Conservation (phyloP, 2,113 vertebrate species). For the Odontophorus gujanensis region DNA sequence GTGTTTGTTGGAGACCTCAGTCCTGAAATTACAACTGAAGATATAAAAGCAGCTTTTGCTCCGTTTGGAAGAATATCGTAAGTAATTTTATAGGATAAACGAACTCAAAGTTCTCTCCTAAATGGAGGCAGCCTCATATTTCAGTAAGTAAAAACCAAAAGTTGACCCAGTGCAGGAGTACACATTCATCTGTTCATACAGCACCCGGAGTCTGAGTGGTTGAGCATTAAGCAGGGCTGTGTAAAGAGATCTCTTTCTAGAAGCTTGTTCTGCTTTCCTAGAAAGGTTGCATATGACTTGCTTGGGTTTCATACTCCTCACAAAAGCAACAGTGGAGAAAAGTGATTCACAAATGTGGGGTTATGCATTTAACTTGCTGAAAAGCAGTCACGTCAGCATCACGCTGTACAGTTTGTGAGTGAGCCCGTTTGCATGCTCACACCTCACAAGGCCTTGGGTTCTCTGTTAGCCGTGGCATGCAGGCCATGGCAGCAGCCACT, state of each 20-base stretch:
- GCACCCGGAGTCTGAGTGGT: background rate
- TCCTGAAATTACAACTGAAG: constrained; percentile 98
- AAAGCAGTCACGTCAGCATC: background rate
- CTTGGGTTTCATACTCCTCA: background rate
- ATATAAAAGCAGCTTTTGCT: constrained; percentile 96
- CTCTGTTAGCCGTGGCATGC: background rate
- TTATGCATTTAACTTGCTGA: background rate
- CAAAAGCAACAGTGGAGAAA: background rate
- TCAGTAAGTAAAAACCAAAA: background rate
- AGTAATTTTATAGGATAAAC: constrained; percentile 72
- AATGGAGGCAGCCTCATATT: constrained; percentile 1
- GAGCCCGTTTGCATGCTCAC: background rate
- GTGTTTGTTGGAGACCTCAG: constrained; percentile 99
- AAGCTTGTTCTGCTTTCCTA: background rate
- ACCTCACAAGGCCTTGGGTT: background rate
- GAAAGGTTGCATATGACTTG: background rate
- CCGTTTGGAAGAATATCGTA: constrained; percentile 99
- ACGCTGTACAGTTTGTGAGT: background rate
- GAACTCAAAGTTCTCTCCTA: background rate
- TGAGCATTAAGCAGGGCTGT: background rate
- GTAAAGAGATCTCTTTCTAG: background rate
- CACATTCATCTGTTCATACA: background rate
- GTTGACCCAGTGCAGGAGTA: background rate
- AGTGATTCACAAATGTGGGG: background rate
- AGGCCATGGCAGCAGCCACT: background rate